These are phyloP conservation scores for Enteromius fasciolatus DNA, from an alignment of 2,797 vertebrate species.

Conservation along the genomic window DNA sequence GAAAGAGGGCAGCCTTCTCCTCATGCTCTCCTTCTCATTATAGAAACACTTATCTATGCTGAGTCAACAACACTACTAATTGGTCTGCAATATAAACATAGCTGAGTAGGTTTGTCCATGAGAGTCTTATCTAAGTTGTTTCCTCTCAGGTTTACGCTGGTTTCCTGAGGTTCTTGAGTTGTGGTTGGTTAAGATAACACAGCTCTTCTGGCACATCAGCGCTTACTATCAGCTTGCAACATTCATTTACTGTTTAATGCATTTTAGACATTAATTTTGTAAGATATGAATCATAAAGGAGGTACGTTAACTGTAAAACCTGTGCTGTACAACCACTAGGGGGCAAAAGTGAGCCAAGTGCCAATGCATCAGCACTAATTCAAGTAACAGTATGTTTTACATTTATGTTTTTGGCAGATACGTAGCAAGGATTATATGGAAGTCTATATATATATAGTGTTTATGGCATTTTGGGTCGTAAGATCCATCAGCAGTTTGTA, in stretches of 20 bases:
- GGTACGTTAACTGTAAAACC: background rate
- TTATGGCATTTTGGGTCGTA: background rate
- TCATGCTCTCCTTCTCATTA: conserved; percentile 6
- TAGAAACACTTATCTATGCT: conserved; percentile 7
- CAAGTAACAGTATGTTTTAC: background rate
- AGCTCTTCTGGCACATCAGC: conserved; percentile 58
- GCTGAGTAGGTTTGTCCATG: conserved; percentile 5
- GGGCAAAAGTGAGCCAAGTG: conserved; percentile 33
- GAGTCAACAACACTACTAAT: conserved; percentile 15
- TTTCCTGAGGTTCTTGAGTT: conserved; percentile 63
- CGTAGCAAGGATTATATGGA: background rate
- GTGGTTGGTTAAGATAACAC: conserved; percentile 35
- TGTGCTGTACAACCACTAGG: conserved; percentile 50
- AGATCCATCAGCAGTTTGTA: conserved; percentile 18
- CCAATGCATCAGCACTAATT: background rate
- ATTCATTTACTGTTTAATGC: background rate
- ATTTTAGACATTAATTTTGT: conserved; percentile 4
- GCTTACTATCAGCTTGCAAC: background rate
- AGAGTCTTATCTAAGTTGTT: conserved; percentile 26
- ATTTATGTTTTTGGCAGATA: conserved; percentile 29
- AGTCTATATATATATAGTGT: background rate
- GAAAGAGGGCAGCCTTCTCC: background rate
- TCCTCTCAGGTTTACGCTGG: conserved; percentile 20
- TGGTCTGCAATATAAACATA: conserved; percentile 18
- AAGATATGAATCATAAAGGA: background rate